Base-by-base conservation (phyloP, 2,797 vertebrate genomes). In the Monodelphis domestica region DNA sequence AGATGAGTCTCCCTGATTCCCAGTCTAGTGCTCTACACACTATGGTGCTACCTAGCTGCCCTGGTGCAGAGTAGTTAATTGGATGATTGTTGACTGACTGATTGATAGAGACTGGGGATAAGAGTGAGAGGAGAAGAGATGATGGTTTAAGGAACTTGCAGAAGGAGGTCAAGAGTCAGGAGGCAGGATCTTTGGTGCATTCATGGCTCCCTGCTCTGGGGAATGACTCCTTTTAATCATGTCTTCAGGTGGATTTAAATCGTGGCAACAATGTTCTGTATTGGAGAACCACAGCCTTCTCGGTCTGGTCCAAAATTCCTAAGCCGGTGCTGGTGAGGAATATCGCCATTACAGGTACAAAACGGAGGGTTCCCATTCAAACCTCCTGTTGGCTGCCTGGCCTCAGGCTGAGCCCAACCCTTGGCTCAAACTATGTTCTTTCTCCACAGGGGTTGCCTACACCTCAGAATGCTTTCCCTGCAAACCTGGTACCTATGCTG, bases 391-490 rank as follows among this genome's bases (percentile, higher is more conserved):
- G 90, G 57, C 53, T 84, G 52, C 29, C 92, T 50, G 54, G 51
- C 54, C 26, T 57, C 63, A 38, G 21, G 29, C 52, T 7, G 15
- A 4, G 1, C 87, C 55, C 70, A 17, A 12, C 4, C 12, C 51
- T 4, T 9, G 54, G 28, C n/a, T 54, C 52, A 88, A 0, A 38
- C 78, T 53, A 52, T 63, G 15, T 70, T 94, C 53, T 87, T 51
- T 14, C 93, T 96, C 91, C n/a, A 56, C 93, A 99, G 99, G 99
- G 87, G 99, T 99, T 94, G 99, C 99, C 53, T 99, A 99, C 95
- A 99, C 99, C 52, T 99, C 99, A 0, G 99, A 99, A 98, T 99
- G 99, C 98, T 99, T 99, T 97, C 99, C 99, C 53, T 99, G 99
- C 98, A 99, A 99, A 95, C 99, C 99, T 0, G 99, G 99, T 87